phyloP scores from a whole-genome alignment of 2,797 vertebrate genomes.

The Odontamblyopus lacepedii region DNA sequence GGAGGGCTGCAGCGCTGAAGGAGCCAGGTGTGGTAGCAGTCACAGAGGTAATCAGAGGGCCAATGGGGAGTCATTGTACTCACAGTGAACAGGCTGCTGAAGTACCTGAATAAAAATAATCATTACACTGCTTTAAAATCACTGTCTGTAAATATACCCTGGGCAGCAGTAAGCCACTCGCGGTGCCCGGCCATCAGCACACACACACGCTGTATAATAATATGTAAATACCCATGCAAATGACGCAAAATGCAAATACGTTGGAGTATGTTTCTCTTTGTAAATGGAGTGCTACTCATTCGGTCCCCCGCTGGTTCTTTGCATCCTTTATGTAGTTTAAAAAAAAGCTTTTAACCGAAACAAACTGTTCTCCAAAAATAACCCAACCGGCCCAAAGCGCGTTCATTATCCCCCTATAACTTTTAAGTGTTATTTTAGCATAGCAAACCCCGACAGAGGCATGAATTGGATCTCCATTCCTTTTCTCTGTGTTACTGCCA shows the following conservation, averaged over 20 bases:
- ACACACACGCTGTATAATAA: slow-evolving; percentile 23
- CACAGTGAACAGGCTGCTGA: slow-evolving; percentile 65
- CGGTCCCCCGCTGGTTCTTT: slow-evolving; percentile 43
- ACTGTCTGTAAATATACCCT: slow-evolving; percentile 81
- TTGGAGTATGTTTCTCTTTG: slow-evolving; percentile 13
- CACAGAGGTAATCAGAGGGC: slow-evolving; percentile 78
- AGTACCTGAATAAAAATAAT: slow-evolving; percentile 83
- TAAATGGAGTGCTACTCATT: slow-evolving; percentile 25
- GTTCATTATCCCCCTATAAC: slow-evolving; percentile 56
- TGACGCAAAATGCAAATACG: slow-evolving; percentile 45
- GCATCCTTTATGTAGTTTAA: slow-evolving; percentile 36
- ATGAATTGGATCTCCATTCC: slow-evolving; percentile 63
- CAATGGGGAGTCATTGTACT: slow-evolving; percentile 79
- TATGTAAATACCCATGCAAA: slow-evolving; percentile 47
- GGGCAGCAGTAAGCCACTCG: slow-evolving; percentile 68
- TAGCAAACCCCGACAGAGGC: slow-evolving; percentile 56
- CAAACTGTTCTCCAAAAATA: slow-evolving; percentile 60
- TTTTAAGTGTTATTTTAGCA: slow-evolving; percentile 68
- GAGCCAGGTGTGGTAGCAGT: slow-evolving; percentile 72
- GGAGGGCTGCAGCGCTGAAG: slow-evolving; percentile 36
- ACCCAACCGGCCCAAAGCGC: slow-evolving; percentile 51
- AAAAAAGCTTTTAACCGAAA: slow-evolving; percentile 48
- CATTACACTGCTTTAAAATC: slow-evolving; percentile 82
- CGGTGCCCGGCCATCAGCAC: slow-evolving; percentile 38
- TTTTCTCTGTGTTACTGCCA: slow-evolving; percentile 58